Evolutionary conservation across 1,140 invertebrate genomes (phyloP).

Genomic region (Drosophila kepulauana): DNA sequence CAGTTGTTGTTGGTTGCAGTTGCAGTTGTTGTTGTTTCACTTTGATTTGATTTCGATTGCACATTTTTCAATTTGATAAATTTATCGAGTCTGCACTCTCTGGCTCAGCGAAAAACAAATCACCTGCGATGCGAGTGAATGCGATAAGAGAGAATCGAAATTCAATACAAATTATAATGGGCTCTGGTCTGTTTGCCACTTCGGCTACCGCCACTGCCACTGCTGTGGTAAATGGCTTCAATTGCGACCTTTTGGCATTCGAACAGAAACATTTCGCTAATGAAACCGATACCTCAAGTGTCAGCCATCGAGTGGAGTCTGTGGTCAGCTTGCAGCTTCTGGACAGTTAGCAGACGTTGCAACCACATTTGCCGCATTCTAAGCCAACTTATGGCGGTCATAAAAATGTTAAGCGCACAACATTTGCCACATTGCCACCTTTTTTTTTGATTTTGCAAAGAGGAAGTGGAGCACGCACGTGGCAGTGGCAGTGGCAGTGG

Average conservation of each 20-base stretch:
- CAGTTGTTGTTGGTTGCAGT: constrained; percentile 7
- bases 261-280: constrained; percentile 82
- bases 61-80: constrained; percentile 80
- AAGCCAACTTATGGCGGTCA: constrained; percentile 69
- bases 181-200: constrained; percentile 2
- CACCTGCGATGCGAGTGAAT: constrained; percentile 42
- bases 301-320: constrained; percentile 51
- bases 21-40: constrained; percentile 35
- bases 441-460: constrained; percentile 46
- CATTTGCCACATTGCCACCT: constrained; percentile 82
- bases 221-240: constrained; percentile 75
- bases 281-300: constrained; percentile 82
- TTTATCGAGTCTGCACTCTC: constrained; percentile 61
- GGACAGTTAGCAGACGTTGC: constrained; percentile 46
- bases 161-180: constrained; percentile 72
- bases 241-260: constrained; percentile 82
- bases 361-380: constrained; percentile 63
- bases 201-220: constrained; percentile 34
- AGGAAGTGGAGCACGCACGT: constrained; percentile 77
- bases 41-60: constrained; percentile 79
- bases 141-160: constrained; percentile 65
- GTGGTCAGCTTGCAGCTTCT: constrained; percentile 50
- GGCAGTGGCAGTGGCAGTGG: constrained; percentile 39
- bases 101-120: constrained; percentile 63
- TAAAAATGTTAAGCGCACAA: constrained; percentile 80